Evolutionary conservation across 2,797 vertebrate genomes (phyloP), one percentile per base, ranked within the genome.

Genomic region (Morus bassanus): DNA sequence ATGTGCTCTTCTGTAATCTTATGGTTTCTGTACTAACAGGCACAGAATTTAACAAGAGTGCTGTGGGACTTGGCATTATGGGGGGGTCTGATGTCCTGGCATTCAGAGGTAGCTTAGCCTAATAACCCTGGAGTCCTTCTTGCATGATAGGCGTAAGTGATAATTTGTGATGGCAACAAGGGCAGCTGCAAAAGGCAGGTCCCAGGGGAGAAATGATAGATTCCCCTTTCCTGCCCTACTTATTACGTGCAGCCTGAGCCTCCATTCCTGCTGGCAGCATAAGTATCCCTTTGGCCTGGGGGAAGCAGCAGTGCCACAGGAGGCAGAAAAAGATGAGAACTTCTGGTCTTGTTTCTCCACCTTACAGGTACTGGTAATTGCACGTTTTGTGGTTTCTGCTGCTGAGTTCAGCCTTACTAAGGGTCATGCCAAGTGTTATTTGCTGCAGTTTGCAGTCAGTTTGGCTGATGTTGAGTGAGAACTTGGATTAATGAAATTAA

Each of bases 371-470:
- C 50, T 74, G n/a, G 33, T 77, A 75, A 28, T 64, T 74, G 37
- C 41, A 48, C 7, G 12, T 48, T 59, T 53, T 79, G 30, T 74
- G 28, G 5, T 85, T 88, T 50, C 45, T 91, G 4, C 46, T 92
- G 59, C 69, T n/a, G 56, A 48, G 28, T 73, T 95, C 50, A 43
- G 83, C 65, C 67, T 85, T 89, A 33, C 9, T 41, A 33, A 63
- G 24, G 43, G 35, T 77, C 64, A n/a, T 0, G 1, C n/a, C 41
- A 72, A n/a, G 43, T 0, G 0, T 65, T 41, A 24, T 6, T 91
- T 73, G 28, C 73, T 85, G 46, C 28, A 7, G 17, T 61, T 79
- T 70, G 60, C 63, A 56, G 35, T 59, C 24, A 13, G 4, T 73
- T 37, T 80, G 60, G 23, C 37, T 45, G 21, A 60, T 56, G 27